Base-by-base conservation (phyloP, 2,113 vertebrate genomes). In the Perca flavescens region DNA sequence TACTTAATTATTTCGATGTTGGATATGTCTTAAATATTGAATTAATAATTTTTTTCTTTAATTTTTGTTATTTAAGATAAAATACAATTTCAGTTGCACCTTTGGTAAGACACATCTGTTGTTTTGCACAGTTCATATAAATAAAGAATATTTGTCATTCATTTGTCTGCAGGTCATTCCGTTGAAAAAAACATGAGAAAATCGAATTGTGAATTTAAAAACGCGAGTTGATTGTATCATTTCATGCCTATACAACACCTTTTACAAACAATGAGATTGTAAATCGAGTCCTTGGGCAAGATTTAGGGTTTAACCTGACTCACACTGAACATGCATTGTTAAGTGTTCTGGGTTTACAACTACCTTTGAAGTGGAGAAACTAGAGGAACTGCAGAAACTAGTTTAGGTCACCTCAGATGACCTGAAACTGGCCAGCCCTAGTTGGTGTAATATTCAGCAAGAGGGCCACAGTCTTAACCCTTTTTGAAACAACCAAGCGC, bases 321-420 rank as follows among this genome's bases (percentile, higher is more conserved):
- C n/a, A 15, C 62, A 16, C 7, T 46, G 8, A 49, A 34, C 52
- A n/a, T 0, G 31, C 57, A 56, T 31, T 21, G 50, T n/a, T 73
- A 49, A 25, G 56, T n/a, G 4, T 53, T 13, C 16, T 34, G 17
- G 31, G 67, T 78, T 81, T 80, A 85, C 82, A 81, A 56, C 50
- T 22, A 50, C 15, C 61, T 28, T 83, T 86, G 73, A 80, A 67
- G 78, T 52, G 8, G 81, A 67, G 3, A 56, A 11, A 43, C 40
- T 10, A 40, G 31, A 34, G 31, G 34, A 83, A 85, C 72, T 76
- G 76, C 64, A 84, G 69, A 43, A 83, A 73, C 43, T 22, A 64
- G 25, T 78, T 54, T 31, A 61, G 21, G 49, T 74, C 25, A 72
- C 56, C 65, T 79, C 60, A 65, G 56, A 56, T 54, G 67, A n/a